These are phyloP conservation scores for Pangasius mekongensis DNA, from an alignment of 2,797 vertebrate genomes.

Conservation along the genomic window DNA sequence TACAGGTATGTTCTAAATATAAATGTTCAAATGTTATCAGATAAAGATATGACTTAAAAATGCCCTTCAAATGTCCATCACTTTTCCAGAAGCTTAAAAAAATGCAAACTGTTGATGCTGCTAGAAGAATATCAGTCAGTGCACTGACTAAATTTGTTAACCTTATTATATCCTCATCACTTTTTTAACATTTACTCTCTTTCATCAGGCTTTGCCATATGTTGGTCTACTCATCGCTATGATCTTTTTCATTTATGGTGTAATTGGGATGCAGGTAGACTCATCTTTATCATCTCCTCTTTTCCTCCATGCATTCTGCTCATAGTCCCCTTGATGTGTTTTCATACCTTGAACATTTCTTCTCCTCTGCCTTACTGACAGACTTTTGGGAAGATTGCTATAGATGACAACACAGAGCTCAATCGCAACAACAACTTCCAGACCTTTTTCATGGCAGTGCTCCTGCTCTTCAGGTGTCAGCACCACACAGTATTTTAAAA, in stretches of 20 bases:
- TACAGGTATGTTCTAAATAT: conserved; percentile 83
- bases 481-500: neutral
- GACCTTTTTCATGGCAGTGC: conserved; percentile 95
- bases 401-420: conserved; percentile 92
- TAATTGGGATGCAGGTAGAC: conserved; percentile 96
- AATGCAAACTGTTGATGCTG: neutral
- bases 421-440: conserved; percentile 99
- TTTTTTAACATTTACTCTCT: neutral
- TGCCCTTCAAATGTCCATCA: neutral
- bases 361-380: conserved; percentile 58
- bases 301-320: neutral
- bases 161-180: neutral
- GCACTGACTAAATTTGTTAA: neutral
- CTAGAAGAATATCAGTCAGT: neutral
- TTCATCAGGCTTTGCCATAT: conserved; percentile 88
- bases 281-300: neutral
- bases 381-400: conserved; percentile 96
- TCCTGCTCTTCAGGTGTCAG: conserved; percentile 91
- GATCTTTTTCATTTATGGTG: conserved; percentile 98
- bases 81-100: neutral
- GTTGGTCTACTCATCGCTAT: conserved; percentile 96
- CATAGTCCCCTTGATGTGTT: neutral
- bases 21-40: neutral
- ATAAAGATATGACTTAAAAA: neutral
- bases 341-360: neutral